Evolutionary conservation across 2,888 invertebrate species (phyloP), one percentile per base, ranked within the genome.

Genomic region (Tolmerus cingulatus): DNA sequence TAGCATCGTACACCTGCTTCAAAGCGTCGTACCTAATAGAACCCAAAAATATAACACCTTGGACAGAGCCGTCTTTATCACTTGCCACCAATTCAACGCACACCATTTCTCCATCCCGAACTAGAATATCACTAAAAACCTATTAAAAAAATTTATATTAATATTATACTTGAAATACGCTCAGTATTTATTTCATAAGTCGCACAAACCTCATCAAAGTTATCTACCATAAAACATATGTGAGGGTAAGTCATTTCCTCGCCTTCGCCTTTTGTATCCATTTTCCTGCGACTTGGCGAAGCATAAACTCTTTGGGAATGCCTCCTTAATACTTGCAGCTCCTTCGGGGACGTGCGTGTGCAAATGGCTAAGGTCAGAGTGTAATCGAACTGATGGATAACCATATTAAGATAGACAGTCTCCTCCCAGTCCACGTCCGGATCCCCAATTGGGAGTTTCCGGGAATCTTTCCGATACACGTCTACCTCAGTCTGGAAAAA

Each of bases 241-340:
- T 98, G 98, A 2, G 99, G 99, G 93, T 99, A 99, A 74, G 99
- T 98, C 93, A 99, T 99, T 94, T 99, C 98, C 93, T 99, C 99
- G 86, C 97, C 96, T 91, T 99, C 99, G 74, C 99, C 99, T 93
- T 99, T 99, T 14, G 97, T 97, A 93, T 98, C 98, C 98, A 99
- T 99, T 93, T 98, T 96, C 91, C 99, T 94, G 85, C 98, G 95
- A 92, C 98, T 98, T 9, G 99, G 99, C 77, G 98, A 98, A 30
- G 99, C 98, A 93, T 98, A 99, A 66, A 99, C 99, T 91, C 96
- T 96, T 93, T 98, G 97, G 89, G 97, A 97, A 93, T 97, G 97
- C 92, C 98, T 95, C 91, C 96, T 96, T 90, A 98, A 94, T 90
- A 98, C 98, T 94, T 99, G 99, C 91, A 99, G 94, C 93, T 99